These are phyloP conservation scores for Steinernema scapterisci DNA, from an alignment of 2,888 invertebrate genomes.

Conservation along the genomic window DNA sequence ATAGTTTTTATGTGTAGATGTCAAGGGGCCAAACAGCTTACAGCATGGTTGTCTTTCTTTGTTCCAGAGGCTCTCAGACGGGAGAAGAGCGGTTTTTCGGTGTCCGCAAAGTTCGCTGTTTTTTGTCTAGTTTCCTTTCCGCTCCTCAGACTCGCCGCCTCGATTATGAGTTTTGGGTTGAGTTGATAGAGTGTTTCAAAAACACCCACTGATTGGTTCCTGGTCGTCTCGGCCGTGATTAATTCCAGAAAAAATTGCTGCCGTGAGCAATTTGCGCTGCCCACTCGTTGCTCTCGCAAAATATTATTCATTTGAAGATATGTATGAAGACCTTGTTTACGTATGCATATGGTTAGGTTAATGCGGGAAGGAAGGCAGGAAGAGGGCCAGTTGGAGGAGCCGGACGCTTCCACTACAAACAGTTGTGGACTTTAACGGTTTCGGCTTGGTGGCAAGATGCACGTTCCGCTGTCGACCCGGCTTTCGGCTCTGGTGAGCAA, in stretches of 20 bases:
- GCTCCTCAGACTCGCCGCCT: neutral
- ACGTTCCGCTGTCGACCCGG: no score
- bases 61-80: neutral
- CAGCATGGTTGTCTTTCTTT: neutral
- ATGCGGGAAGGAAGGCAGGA: neutral
- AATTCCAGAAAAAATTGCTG: constrained; percentile 1
- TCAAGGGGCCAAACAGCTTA: neutral
- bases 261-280: constrained; percentile 1
- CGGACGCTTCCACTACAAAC: neutral
- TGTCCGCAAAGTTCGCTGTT: neutral
- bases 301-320: constrained; percentile 12
- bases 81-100: neutral
- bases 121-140: constrained; percentile 24
- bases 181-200: no score
- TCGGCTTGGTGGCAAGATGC: no score
- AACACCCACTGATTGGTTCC: no score
- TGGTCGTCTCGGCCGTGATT: neutral
- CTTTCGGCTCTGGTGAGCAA: no score
- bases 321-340: neutral
- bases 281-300: neutral
- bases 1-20: constrained; percentile 15
- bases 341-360: constrained; percentile 21
- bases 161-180: neutral
- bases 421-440: neutral
- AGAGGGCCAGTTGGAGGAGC: no score